Percentiles rank a stretch among this genome's conserved stretches.
Conservation (phyloP, 2,113 vertebrate genomes). For the Takifugu bimaculatus region DNA sequence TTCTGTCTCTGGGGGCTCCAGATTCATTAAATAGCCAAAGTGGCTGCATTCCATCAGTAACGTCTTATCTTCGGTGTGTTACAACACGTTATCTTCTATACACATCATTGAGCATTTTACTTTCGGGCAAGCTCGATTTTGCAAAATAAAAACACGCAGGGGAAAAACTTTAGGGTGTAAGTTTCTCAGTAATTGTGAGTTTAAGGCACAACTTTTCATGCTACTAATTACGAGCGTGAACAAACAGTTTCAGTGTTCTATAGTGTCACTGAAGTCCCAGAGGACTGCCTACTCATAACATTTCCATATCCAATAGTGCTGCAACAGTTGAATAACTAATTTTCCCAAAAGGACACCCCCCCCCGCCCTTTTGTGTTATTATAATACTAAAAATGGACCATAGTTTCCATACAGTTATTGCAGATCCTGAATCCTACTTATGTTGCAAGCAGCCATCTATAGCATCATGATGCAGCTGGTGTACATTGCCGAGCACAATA, state of each 20-base stretch:
- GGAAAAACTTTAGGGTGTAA: slow-evolving; percentile 6
- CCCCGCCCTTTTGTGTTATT: no score
- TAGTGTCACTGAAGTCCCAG: slow-evolving; percentile 17
- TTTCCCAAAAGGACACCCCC: neutral
- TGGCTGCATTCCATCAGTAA: slow-evolving; percentile 3
- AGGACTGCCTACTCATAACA: slow-evolving; percentile 29
- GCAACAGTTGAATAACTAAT: slow-evolving; percentile 19
- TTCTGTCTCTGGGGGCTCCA: no score
- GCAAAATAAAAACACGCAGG: slow-evolving; percentile 1
- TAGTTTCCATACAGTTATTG: no score
- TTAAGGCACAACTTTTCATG: slow-evolving; percentile 1
- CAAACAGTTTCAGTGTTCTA: slow-evolving; percentile 6
- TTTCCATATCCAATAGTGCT: slow-evolving; percentile 18
- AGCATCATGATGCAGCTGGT: no score
- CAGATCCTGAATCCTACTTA: no score
- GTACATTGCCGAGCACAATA: no score
- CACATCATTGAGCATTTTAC: neutral
- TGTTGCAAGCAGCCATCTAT: no score
- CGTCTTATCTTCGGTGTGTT: slow-evolving; percentile 34
- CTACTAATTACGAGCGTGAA: slow-evolving; percentile 10
- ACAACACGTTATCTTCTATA: slow-evolving; percentile 15
- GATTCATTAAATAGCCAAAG: neutral
- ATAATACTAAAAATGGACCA: no score
- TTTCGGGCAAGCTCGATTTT: neutral
- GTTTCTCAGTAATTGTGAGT: neutral